Percentiles rank a stretch among this genome's conserved stretches.
These are phyloP conservation scores for Lysiphlebus fabarum DNA, from an alignment of 1,140 invertebrate species.

Conservation along the genomic window DNA sequence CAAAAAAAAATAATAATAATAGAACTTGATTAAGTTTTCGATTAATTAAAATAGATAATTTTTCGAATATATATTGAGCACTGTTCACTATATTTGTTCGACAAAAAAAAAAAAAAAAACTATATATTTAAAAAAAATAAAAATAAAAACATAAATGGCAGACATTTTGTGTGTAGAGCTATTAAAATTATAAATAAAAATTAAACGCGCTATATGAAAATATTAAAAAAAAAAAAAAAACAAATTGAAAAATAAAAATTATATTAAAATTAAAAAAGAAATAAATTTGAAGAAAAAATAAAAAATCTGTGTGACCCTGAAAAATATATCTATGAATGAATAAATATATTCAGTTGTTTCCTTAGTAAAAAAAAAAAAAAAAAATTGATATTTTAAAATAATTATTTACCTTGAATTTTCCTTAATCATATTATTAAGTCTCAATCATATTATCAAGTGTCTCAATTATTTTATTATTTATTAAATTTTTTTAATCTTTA, in stretches of 20 bases:
- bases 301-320: too few species aligned
- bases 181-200: constrained; percentile 10
- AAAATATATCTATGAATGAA: too few species aligned
- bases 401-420: too few species aligned
- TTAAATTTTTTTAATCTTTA: background rate
- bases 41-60: too few species aligned
- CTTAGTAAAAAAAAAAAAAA: too few species aligned
- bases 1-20: too few species aligned
- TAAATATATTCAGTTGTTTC: too few species aligned
- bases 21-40: too few species aligned
- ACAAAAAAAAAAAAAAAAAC: constrained; percentile 12
- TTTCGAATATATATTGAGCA: constrained; percentile 12
- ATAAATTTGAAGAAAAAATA: background rate
- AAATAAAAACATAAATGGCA: background rate
- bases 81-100: constrained; percentile 18
- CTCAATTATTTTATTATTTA: background rate
- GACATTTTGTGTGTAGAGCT: constrained; percentile 25
- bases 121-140: background rate
- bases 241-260: too few species aligned
- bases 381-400: too few species aligned
- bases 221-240: constrained; percentile 11
- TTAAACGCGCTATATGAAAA: constrained; percentile 9
- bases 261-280: constrained; percentile 12
- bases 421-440: too few species aligned
- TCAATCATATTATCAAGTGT: too few species aligned